These are phyloP conservation scores for Harpagoxenus sublaevis DNA, from an alignment of 2,888 invertebrate genomes.

Conservation along the genomic window DNA sequence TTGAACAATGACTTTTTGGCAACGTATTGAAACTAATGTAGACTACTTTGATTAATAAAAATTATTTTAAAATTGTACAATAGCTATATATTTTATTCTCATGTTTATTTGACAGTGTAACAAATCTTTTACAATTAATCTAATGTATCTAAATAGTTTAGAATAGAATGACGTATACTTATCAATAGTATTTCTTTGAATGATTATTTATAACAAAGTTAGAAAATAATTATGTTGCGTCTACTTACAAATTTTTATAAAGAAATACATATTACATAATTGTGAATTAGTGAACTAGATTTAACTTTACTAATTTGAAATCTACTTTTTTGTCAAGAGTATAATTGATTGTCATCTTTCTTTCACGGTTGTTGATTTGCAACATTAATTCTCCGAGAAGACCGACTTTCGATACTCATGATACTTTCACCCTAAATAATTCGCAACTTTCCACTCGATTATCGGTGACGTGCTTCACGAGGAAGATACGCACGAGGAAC, in stretches of 20 bases:
- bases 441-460: constrained; percentile 29
- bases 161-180: background rate
- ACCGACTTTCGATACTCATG: background rate
- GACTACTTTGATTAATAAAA: constrained; percentile 10
- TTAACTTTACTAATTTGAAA: background rate
- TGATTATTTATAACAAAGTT: background rate
- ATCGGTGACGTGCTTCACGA: background rate
- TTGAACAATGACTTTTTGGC: background rate
- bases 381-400: background rate
- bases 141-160: background rate
- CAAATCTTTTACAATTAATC: background rate
- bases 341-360: background rate
- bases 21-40: background rate
- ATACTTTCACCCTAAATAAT: background rate
- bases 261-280: too few species aligned
- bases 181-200: background rate
- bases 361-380: background rate
- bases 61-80: background rate
- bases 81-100: background rate
- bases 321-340: background rate
- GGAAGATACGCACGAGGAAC: background rate
- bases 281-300: background rate
- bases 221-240: background rate
- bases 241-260: background rate
- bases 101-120: background rate